Evolutionary conservation across 2,113 vertebrate species (phyloP).

Genomic region (Ailurus styani): DNA sequence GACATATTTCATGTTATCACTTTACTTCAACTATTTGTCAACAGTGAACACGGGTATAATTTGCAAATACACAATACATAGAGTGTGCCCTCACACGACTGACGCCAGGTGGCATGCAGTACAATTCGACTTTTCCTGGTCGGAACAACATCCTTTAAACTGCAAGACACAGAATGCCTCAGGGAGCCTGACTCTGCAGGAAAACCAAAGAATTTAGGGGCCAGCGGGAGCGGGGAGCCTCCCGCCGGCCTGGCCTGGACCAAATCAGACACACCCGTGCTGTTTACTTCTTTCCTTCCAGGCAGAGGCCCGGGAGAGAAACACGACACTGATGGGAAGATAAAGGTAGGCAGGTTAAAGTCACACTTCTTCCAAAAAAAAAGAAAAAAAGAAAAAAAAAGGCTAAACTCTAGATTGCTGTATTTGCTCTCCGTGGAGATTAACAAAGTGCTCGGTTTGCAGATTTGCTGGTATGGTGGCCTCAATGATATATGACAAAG

Average conservation of each 20-base stretch:
- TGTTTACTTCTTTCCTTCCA: conserved; percentile 53
- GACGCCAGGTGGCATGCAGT: conserved; percentile 88
- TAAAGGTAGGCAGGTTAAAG: conserved; percentile 68
- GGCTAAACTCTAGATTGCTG: conserved; percentile 81
- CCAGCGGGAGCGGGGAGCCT: conserved; percentile 35
- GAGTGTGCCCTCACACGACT: conserved; percentile 86
- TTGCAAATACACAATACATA: conserved; percentile 89
- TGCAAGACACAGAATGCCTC: conserved; percentile 80
- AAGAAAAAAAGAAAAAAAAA: conserved; percentile 16
- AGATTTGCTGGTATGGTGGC: conserved; percentile 80
- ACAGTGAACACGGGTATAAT: conserved; percentile 91
- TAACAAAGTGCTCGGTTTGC: conserved; percentile 82
- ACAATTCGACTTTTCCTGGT: conserved; percentile 79
- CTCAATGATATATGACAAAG: conserved; percentile 53
- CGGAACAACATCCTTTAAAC: conserved; percentile 79
- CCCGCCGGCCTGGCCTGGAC: background rate
- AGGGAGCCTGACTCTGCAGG: conserved; percentile 69
- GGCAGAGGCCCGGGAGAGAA: conserved; percentile 76
- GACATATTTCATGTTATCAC: conserved; percentile 89
- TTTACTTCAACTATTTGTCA: conserved; percentile 89
- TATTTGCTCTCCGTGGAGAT: conserved; percentile 79
- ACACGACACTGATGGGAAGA: conserved; percentile 81
- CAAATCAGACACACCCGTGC: conserved; percentile 43
- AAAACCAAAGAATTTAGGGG: conserved; percentile 64
- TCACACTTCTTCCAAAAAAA: conserved; percentile 14